Percentiles rank a stretch among this genome's conserved stretches.
These are phyloP conservation scores for Drosophila grimshawi DNA, from an alignment of 1,140 invertebrate genomes.

Conservation along the genomic window DNA sequence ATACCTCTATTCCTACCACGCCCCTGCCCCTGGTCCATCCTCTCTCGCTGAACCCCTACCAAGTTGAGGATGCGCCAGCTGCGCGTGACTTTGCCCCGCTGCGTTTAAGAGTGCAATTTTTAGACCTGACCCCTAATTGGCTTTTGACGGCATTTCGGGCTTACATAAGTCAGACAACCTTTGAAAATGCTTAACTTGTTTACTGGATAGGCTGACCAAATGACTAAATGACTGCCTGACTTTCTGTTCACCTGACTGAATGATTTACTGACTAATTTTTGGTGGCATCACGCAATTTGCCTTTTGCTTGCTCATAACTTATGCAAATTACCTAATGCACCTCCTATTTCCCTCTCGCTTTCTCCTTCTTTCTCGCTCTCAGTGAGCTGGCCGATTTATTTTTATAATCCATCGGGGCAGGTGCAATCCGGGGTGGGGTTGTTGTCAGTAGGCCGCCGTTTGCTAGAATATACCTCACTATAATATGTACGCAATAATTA, in stretches of 20 bases:
- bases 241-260: slow-evolving; percentile 9
- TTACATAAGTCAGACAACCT: slow-evolving; percentile 11
- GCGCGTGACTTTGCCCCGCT: slow-evolving; percentile 60
- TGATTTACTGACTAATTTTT: slow-evolving; percentile 23
- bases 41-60: background rate
- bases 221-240: slow-evolving; percentile 12
- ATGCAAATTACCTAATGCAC: slow-evolving; percentile 31
- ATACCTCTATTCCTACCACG: too few species aligned
- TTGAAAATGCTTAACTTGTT: background rate
- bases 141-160: slow-evolving; percentile 39
- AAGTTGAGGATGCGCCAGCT: slow-evolving; percentile 46
- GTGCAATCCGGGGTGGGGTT: background rate
- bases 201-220: background rate
- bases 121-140: slow-evolving; percentile 69
- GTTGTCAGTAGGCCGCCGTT: slow-evolving; percentile 6
- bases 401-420: slow-evolving; percentile 30
- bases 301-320: slow-evolving; percentile 29
- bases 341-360: background rate
- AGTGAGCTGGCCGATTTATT: slow-evolving; percentile 39
- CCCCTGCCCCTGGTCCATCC: background rate
- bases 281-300: slow-evolving; percentile 31
- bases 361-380: background rate
- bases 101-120: slow-evolving; percentile 46
- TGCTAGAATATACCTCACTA: slow-evolving; percentile 16
- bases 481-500: slow-evolving; percentile 35